Evolutionary conservation across 2,113 vertebrate genomes (phyloP), one percentile per base, ranked within the genome.

Genomic region (Clupea harengus): DNA sequence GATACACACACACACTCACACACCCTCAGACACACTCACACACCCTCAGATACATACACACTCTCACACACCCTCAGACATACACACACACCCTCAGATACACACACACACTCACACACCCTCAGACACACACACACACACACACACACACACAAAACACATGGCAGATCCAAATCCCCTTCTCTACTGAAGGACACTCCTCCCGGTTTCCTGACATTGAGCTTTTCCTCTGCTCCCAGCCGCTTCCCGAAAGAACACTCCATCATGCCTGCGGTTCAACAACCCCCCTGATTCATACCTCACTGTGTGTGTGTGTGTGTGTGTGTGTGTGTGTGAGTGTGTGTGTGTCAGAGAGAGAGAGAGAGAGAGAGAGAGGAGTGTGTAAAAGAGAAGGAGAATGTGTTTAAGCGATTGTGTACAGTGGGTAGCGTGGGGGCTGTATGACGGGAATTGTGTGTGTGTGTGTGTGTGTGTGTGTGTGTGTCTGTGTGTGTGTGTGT

Each of bases 131-230:
- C 47, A 67, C 47, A 82, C 82, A 64, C 81, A 86, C 85, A 87
- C 49, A 84, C 18, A 90, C 52, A 89, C 92, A 83, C 83, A 72
- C 83, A 81, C 82, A 57, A 52, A 44, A 22, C 81, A 90, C 45
- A 81, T 80, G 64, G 64, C 25, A 13, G 64, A 72, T 54, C 64
- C n/a, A 28, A 25, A 13, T 72, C n/a, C 82, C 83, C 54, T 83
- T 83, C 86, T 85, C 87, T 85, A 88, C 85, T 87, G 82, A 46
- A 45, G 64, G 85, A 82, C 87, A 47, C 18, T 72, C 54, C 78
- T 15, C 72, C 83, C n/a, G 82, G 86, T 91, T 93, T 93, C 90
- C 93, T 93, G 91, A 93, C 92, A 93, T 90, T 90, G 91, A 94
- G 86, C 81, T 60, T 89, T 93, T 92, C 90, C 90, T 89, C 92